A percentile compares a stretch with the other conserved stretches of the same genome.
Conservation (phyloP, 2,797 vertebrate species). For the Potorous gilbertii region DNA sequence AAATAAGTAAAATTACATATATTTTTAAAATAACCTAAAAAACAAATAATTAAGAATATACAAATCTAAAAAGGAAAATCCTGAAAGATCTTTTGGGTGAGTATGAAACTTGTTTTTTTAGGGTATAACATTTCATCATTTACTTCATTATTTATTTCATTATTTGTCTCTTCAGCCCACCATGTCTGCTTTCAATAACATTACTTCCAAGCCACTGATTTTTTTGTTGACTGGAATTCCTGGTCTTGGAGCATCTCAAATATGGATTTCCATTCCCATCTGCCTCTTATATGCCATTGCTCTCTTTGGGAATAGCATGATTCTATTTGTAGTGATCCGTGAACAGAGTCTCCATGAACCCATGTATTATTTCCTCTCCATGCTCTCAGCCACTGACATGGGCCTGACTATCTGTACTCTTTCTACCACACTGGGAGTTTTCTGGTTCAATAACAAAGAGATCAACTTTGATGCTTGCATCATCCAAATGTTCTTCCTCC, state of each 20-base stretch:
- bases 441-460: slow-evolving; percentile 68
- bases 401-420: slow-evolving; percentile 70
- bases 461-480: slow-evolving; percentile 77
- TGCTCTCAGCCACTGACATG: slow-evolving; percentile 73
- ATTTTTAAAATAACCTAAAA: background rate
- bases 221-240: slow-evolving; percentile 73
- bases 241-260: slow-evolving; percentile 39
- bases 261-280: slow-evolving; percentile 71
- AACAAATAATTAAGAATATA: background rate
- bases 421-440: slow-evolving; percentile 68
- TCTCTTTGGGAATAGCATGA: slow-evolving; percentile 70
- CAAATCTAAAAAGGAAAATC: background rate
- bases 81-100: background rate
- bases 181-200: slow-evolving; percentile 62
- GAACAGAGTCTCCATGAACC: slow-evolving; percentile 71
- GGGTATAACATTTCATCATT: background rate
- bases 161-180: slow-evolving; percentile 48
- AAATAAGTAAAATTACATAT: too few relatives aligned
- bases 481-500: slow-evolving; percentile 77
- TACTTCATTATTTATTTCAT: background rate
- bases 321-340: slow-evolving; percentile 63
- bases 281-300: slow-evolving; percentile 64
- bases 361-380: slow-evolving; percentile 75
- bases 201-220: slow-evolving; percentile 30
- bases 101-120: background rate